Percentiles rank a stretch among this genome's conserved stretches.
phyloP scores from a whole-genome alignment of 2,797 vertebrate genomes.

The Poeciliopsis gracilis region DNA sequence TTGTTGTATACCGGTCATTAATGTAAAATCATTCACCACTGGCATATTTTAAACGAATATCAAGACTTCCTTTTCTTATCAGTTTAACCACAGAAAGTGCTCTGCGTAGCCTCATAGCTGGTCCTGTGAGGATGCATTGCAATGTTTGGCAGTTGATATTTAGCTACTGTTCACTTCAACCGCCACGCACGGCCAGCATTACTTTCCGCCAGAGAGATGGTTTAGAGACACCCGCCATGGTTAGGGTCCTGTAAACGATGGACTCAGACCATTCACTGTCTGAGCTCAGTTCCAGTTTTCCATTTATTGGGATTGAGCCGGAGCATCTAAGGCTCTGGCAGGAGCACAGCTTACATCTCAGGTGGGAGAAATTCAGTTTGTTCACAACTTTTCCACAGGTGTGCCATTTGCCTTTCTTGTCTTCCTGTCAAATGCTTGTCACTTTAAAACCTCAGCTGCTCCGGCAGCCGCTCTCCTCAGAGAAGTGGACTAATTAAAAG shows the following conservation, averaged over 20 bases:
- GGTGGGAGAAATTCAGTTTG: conserved; percentile 59
- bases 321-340: conserved; percentile 46
- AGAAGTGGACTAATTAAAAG: conserved; percentile 77
- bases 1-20: conserved; percentile 43
- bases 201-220: conserved; percentile 59
- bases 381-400: conserved; percentile 70
- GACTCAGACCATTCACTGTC: conserved; percentile 52
- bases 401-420: conserved; percentile 63
- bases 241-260: conserved; percentile 53
- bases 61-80: conserved; percentile 27
- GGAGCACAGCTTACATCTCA: conserved; percentile 61
- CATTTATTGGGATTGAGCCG: conserved; percentile 38
- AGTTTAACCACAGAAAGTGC: conserved; percentile 28
- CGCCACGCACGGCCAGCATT: conserved; percentile 65
- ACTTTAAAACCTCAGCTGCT: conserved; percentile 67
- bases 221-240: conserved; percentile 51
- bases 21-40: conserved; percentile 57
- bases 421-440: conserved; percentile 59
- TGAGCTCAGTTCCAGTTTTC: conserved; percentile 36
- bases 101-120: conserved; percentile 38
- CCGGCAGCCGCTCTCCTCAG: conserved; percentile 63
- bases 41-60: conserved; percentile 55
- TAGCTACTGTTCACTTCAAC: conserved; percentile 58
- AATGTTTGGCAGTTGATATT: conserved; percentile 51
- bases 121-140: conserved; percentile 46